phyloP scores from a whole-genome alignment of 2,797 vertebrate species.

The Cygnus olor region DNA sequence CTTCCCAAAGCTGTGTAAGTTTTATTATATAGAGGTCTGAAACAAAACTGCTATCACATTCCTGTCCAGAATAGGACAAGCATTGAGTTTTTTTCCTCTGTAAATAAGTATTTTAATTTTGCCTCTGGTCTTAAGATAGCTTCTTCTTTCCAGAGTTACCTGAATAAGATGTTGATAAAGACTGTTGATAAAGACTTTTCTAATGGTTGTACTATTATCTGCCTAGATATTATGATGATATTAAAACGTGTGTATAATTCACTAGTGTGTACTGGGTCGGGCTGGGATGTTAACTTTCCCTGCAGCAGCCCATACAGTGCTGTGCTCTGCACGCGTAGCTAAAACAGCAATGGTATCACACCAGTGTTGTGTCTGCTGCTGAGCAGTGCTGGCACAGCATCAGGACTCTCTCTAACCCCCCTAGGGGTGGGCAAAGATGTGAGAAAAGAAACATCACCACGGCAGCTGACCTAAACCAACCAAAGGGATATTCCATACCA shows the following conservation, averaged over 20 bases:
- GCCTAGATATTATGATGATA: constrained; percentile 15
- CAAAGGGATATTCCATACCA: no score
- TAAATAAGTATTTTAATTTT: background rate
- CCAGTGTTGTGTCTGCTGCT: no score
- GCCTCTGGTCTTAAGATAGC: background rate
- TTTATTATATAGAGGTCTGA: background rate
- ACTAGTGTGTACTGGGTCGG: background rate
- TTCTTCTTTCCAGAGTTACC: background rate
- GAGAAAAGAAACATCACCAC: no score
- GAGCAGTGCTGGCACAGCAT: no score
- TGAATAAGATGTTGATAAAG: background rate
- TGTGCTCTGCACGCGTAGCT: no score
- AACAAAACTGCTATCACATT: background rate
- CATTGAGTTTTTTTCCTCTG: background rate
- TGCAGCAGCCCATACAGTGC: no score
- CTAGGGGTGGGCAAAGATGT: no score
- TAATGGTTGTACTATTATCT: constrained; percentile 29
- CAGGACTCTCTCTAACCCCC: no score
- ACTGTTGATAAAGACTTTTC: background rate
- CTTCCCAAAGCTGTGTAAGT: background rate
- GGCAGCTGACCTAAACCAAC: no score
- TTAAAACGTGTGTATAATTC: constrained; percentile 36
- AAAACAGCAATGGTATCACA: no score
- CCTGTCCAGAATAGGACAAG: background rate
- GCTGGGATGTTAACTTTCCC: no score